A percentile compares a stretch with the other conserved stretches of the same genome.
Conservation (phyloP, 2,888 invertebrate genomes). For the Tenthredo mesomela region DNA sequence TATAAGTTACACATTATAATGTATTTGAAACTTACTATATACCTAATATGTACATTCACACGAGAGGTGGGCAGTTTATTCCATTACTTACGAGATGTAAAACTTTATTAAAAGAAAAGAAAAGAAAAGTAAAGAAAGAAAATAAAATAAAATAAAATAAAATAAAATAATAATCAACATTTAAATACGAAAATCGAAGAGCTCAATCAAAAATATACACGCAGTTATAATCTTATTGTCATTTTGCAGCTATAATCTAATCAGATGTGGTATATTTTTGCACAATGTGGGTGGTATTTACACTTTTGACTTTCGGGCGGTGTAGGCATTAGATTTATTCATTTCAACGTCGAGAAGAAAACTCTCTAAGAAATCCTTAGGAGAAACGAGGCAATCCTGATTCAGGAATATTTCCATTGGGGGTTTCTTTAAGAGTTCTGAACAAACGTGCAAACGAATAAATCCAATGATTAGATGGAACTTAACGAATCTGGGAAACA, state of each 20-base stretch:
- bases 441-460: not conserved
- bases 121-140: not conserved
- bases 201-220: conserved; percentile 19
- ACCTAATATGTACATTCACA: conserved; percentile 41
- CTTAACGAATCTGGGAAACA: not conserved
- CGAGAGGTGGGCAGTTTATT: conserved; percentile 27
- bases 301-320: not conserved
- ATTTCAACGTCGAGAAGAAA: not conserved
- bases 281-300: not conserved
- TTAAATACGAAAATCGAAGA: conserved; percentile 3
- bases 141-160: not conserved
- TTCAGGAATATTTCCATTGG: not conserved
- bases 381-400: not conserved
- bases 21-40: conserved; percentile 29
- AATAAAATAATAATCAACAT: not conserved
- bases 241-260: conserved; percentile 16
- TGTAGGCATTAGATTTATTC: not conserved
- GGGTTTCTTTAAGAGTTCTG: not conserved
- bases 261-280: not conserved
- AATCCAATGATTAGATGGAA: not conserved
- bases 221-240: conserved; percentile 1
- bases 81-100: not conserved
- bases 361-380: not conserved
- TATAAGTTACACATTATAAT: conserved; percentile 28
- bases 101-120: not conserved